Evolutionary conservation across 2,888 invertebrate species (phyloP).

Genomic region (Molanna angustata): DNA sequence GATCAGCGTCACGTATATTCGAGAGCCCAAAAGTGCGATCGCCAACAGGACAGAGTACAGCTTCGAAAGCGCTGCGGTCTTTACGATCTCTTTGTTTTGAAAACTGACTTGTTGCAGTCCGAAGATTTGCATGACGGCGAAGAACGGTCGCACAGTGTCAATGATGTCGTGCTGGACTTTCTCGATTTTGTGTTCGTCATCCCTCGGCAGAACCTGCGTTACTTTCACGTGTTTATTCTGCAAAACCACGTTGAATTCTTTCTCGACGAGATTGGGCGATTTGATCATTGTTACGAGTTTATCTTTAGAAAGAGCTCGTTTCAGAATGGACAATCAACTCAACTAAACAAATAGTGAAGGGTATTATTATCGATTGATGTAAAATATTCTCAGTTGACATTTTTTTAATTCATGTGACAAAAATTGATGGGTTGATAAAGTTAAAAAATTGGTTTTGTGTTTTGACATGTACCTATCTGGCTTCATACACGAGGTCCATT

Average conservation of each 20-base stretch:
- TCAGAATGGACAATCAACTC: too few species aligned
- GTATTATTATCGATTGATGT: too few species aligned
- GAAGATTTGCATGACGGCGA: conserved; percentile 15
- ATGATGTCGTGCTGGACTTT: conserved; percentile 15
- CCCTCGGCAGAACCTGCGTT: conserved; percentile 25
- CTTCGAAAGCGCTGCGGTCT: conserved; percentile 8
- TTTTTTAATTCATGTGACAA: too few species aligned
- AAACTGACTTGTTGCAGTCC: conserved; percentile 29
- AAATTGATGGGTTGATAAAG: too few species aligned
- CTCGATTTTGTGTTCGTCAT: background rate
- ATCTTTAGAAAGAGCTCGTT: too few species aligned
- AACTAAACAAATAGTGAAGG: too few species aligned
- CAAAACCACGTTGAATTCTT: conserved; percentile 13
- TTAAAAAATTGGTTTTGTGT: too few species aligned
- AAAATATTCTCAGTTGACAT: too few species aligned
- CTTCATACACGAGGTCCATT: too few species aligned
- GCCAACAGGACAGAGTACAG: conserved; percentile 20
- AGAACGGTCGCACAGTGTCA: conserved; percentile 24
- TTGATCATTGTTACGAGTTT: too few species aligned
- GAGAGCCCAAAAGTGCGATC: conserved; percentile 10
- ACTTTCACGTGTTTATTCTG: conserved; percentile 26
- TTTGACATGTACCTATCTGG: too few species aligned
- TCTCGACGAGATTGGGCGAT: too few species aligned
- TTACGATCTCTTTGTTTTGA: conserved; percentile 5
- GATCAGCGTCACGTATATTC: conserved; percentile 6